Conservation (phyloP, 1,140 invertebrate species). For the Diuraphis noxia region DNA sequence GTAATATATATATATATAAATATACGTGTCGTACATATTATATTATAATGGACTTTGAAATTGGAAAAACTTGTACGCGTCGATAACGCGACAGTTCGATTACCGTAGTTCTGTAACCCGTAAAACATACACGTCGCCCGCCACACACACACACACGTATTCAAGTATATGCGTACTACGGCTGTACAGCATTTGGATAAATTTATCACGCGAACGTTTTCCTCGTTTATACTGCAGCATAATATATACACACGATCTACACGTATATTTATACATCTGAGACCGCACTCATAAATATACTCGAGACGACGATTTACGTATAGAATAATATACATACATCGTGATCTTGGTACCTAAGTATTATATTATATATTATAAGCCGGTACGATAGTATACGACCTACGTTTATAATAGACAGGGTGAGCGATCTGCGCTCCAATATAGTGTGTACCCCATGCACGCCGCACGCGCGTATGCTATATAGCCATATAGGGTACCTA, state of each 20-base stretch:
- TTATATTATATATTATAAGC: not conserved
- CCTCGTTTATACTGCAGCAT: not conserved
- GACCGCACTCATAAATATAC: not conserved
- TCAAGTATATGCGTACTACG: not conserved
- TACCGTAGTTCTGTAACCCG: not conserved
- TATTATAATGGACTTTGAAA: conserved; percentile 11
- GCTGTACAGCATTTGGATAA: not conserved
- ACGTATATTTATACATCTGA: not conserved
- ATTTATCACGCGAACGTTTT: not conserved
- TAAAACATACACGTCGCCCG: not conserved
- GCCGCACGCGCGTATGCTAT: too few relatives aligned
- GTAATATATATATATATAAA: not conserved
- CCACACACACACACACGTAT: not conserved
- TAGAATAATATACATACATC: not conserved
- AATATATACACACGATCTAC: not conserved
- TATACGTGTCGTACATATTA: not conserved
- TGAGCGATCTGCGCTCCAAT: not conserved
- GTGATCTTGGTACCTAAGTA: not conserved
- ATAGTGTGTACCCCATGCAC: not conserved
- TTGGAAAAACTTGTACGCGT: conserved; percentile 27
- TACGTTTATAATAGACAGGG: not conserved
- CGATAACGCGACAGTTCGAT: conserved; percentile 9
- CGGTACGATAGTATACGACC: not conserved
- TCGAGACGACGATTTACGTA: not conserved
- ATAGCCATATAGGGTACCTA: not conserved